Conservation (phyloP, 2,113 vertebrate species). For the Platichthys flesus region DNA sequence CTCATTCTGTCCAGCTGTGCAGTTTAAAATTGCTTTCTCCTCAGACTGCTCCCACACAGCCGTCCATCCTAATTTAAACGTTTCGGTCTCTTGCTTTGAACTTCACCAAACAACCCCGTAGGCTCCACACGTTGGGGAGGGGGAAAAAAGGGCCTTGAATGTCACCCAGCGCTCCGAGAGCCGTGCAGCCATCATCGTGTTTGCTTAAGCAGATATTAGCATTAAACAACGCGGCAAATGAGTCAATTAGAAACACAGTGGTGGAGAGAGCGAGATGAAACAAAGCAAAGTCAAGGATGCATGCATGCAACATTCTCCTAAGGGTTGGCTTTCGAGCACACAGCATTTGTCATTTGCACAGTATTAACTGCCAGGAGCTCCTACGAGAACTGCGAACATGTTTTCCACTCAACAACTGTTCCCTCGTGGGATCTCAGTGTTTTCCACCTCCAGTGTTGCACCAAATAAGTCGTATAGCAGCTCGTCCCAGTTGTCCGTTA, state of each 20-base stretch:
- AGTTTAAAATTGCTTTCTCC: slow-evolving; percentile 46
- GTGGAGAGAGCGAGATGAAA: slow-evolving; percentile 12
- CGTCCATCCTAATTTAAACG: slow-evolving; percentile 55
- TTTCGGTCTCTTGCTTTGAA: slow-evolving; percentile 33
- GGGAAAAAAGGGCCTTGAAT: slow-evolving; percentile 3
- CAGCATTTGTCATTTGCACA: slow-evolving; percentile 16
- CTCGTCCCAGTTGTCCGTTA: slow-evolving; percentile 53
- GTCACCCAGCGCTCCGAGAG: neutral
- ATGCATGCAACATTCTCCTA: neutral
- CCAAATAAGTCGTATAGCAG: slow-evolving; percentile 41
- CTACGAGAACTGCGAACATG: slow-evolving; percentile 57
- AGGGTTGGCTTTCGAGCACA: slow-evolving; percentile 44
- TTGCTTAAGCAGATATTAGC: slow-evolving; percentile 54
- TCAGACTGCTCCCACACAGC: slow-evolving; percentile 31
- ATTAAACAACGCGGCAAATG: slow-evolving; percentile 41
- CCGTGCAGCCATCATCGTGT: slow-evolving; percentile 15
- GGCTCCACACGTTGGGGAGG: neutral
- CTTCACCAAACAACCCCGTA: slow-evolving; percentile 13
- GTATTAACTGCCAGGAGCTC: slow-evolving; percentile 22
- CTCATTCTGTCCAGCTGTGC: slow-evolving; percentile 10
- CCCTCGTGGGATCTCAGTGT: slow-evolving; percentile 50
- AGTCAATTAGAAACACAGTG: slow-evolving; percentile 36
- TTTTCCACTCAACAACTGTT: slow-evolving; percentile 55
- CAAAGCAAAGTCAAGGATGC: slow-evolving; percentile 30
- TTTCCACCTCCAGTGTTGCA: slow-evolving; percentile 52